These are phyloP conservation scores for Melanchra persicariae DNA, from an alignment of 2,888 invertebrate species.

Conservation along the genomic window DNA sequence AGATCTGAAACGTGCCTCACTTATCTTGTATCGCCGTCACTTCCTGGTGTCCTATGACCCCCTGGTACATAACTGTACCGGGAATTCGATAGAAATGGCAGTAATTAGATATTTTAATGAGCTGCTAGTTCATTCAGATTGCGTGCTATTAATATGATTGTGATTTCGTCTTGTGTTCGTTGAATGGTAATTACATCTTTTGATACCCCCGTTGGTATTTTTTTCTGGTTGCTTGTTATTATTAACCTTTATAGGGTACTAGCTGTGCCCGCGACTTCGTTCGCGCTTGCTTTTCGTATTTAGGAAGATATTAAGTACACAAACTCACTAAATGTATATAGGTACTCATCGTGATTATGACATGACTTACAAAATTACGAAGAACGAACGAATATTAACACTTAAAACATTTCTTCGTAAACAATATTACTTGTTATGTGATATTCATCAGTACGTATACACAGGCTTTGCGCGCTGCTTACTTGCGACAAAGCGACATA, in stretches of 20 bases:
- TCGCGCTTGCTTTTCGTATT: no score
- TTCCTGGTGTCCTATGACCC: constrained; percentile 54
- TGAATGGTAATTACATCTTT: background rate
- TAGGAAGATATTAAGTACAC: no score
- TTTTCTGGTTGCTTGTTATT: background rate
- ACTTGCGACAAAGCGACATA: no score
- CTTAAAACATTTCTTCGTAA: no score
- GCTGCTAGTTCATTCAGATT: constrained; percentile 20
- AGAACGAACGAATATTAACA: no score
- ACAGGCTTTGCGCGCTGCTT: no score
- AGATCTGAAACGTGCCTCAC: constrained; percentile 17
- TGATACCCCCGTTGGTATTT: background rate
- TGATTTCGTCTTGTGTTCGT: constrained; percentile 15
- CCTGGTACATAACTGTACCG: constrained; percentile 31
- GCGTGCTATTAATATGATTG: constrained; percentile 16
- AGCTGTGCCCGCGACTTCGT: no score
- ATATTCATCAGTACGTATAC: no score
- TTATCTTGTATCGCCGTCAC: constrained; percentile 34
- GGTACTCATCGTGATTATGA: no score
- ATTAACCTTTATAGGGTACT: background rate
- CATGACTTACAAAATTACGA: no score
- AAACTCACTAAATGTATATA: no score
- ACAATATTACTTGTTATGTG: no score
- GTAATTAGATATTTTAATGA: constrained; percentile 47
- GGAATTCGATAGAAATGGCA: constrained; percentile 40